These are phyloP conservation scores for Alosa alosa DNA, from an alignment of 2,113 vertebrate species.

Conservation along the genomic window DNA sequence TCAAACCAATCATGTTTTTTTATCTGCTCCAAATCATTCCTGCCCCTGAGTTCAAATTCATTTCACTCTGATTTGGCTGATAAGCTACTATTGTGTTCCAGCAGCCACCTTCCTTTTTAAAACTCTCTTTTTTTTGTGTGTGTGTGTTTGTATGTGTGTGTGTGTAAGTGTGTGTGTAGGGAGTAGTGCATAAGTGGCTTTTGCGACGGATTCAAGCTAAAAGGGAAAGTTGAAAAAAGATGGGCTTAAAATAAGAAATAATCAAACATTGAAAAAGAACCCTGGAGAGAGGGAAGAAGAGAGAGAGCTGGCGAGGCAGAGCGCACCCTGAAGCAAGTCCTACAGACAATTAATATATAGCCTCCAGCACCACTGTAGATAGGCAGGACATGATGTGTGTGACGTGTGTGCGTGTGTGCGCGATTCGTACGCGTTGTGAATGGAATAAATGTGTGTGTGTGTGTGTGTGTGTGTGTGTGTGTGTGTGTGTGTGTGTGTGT, in stretches of 20 bases:
- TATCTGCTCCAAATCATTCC: constrained; percentile 1
- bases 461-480: neutral
- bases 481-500: neutral
- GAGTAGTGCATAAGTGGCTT: neutral
- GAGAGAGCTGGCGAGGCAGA: neutral
- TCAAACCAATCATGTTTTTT: constrained; percentile 2
- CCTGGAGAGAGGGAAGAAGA: neutral
- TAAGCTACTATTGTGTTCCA: constrained; percentile 3
- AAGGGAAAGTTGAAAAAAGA: neutral
- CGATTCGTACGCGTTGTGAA: too few relatives aligned
- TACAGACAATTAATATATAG: neutral
- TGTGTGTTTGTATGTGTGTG: too few relatives aligned
- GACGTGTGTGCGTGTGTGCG: neutral
- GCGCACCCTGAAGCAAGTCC: neutral
- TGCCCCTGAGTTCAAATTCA: constrained; percentile 17
- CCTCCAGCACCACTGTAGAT: neutral
- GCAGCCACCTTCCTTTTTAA: neutral
- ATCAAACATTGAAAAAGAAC: neutral
- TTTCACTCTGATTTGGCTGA: constrained; percentile 14
- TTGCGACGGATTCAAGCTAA: too few relatives aligned
- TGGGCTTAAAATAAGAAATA: neutral
- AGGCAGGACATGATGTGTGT: neutral
- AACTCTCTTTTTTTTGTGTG: neutral
- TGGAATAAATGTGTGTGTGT: neutral
- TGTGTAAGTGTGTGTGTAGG: neutral